Evolutionary conservation across 2,888 invertebrate species (phyloP).

Genomic region (Camponotus fellah): DNA sequence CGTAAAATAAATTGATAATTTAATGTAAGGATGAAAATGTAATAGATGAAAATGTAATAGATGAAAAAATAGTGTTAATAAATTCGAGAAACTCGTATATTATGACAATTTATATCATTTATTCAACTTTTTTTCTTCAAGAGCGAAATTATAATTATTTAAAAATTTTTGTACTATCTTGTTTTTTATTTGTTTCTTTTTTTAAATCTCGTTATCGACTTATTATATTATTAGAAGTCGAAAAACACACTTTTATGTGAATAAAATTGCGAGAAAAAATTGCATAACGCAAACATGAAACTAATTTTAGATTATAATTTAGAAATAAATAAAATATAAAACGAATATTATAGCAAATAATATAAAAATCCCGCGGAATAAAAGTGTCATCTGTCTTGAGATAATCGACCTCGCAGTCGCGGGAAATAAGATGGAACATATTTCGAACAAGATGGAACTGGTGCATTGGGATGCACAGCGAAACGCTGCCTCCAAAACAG

Average conservation of each 20-base stretch:
- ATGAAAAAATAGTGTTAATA: background rate
- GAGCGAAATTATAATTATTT: background rate
- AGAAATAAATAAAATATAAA: background rate
- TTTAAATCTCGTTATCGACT: background rate
- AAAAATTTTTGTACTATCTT: background rate
- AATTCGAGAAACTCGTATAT: background rate
- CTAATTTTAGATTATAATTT: conserved; percentile 33
- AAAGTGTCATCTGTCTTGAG: conserved; percentile 4
- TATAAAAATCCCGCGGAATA: conserved; percentile 27
- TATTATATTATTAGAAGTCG: background rate
- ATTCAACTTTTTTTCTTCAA: background rate
- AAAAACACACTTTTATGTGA: background rate
- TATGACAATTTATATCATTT: background rate
- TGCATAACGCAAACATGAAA: conserved; percentile 11
- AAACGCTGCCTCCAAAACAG: conserved; percentile 45
- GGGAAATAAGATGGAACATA: conserved; percentile 35
- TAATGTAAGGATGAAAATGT: background rate
- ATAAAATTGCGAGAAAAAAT: conserved; percentile 2
- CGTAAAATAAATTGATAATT: background rate
- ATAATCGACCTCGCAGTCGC: conserved; percentile 35
- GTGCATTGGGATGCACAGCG: conserved; percentile 61
- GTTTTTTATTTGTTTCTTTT: background rate
- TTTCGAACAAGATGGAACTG: conserved; percentile 43
- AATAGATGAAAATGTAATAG: too few species aligned
- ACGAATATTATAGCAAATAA: conserved; percentile 25